Conservation (phyloP, 2,797 vertebrate species). For the Smutsia gigantea region DNA sequence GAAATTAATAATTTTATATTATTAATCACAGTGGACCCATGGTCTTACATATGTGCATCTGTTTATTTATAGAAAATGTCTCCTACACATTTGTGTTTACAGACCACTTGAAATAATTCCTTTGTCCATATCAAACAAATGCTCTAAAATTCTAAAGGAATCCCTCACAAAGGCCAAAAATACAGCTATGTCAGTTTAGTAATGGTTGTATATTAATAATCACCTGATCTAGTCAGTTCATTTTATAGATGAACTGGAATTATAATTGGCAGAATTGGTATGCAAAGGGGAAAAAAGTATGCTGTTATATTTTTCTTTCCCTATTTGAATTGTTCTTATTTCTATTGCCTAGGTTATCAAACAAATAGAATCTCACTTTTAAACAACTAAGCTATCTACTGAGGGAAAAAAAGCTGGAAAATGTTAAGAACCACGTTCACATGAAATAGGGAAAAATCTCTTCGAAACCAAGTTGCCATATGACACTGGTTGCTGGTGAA, state of each 20-base stretch:
- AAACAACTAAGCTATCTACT: neutral
- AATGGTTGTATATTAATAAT: neutral
- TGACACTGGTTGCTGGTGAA: neutral
- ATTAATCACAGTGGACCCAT: neutral
- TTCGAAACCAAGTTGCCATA: neutral
- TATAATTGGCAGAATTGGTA: neutral
- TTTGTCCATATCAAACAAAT: neutral
- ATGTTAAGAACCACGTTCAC: neutral
- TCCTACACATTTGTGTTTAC: neutral
- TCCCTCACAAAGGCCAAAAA: neutral
- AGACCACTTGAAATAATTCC: neutral
- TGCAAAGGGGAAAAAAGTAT: neutral
- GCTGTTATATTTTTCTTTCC: neutral
- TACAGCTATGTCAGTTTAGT: neutral
- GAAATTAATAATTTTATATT: neutral
- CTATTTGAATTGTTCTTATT: too few relatives aligned
- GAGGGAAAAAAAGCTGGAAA: neutral
- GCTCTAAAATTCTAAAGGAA: neutral
- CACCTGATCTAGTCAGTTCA: neutral
- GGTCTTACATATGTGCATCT: neutral
- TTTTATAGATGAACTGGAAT: neutral
- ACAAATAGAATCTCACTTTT: conserved; percentile 12
- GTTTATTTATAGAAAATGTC: neutral
- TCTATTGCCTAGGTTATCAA: neutral
- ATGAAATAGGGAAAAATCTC: neutral